A percentile compares a stretch with the other conserved stretches of the same genome.
phyloP scores from a whole-genome alignment of 2,113 vertebrate species.

The Scortum barcoo region DNA sequence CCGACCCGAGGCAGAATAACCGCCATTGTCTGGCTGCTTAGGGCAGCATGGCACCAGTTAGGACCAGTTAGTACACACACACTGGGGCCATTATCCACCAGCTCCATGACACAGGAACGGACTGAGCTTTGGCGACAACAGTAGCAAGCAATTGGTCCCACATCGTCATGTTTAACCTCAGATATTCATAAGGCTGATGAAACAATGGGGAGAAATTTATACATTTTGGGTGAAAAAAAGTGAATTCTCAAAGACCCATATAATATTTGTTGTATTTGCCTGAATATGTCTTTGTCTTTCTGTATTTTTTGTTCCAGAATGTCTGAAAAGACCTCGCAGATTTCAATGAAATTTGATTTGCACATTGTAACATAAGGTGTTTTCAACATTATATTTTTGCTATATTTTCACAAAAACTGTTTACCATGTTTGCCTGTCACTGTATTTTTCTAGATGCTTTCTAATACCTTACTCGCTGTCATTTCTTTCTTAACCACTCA shows the following conservation, averaged over 20 bases:
- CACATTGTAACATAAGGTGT: too few species aligned
- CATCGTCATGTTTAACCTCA: conserved; percentile 19
- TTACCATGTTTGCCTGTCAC: not conserved
- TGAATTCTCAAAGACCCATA: not conserved
- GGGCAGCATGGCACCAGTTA: conserved; percentile 78
- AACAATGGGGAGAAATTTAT: not conserved
- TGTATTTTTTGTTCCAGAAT: too few species aligned
- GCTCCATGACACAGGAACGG: conserved; percentile 48
- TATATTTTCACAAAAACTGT: not conserved
- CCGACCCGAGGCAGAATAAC: conserved; percentile 82
- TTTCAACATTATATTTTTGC: not conserved
- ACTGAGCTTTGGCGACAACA: conserved; percentile 17
- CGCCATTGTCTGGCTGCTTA: conserved; percentile 86
- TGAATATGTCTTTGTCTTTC: not conserved
- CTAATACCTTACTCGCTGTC: too few species aligned
- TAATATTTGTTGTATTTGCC: not conserved
- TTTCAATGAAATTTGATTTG: not conserved
- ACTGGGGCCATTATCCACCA: conserved; percentile 84
- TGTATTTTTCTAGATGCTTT: not conserved
- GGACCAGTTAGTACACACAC: conserved; percentile 73
- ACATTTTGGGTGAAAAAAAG: not conserved
- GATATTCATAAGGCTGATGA: conserved; percentile 11
- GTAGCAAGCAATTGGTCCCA: conserved; percentile 19
- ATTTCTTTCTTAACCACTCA: not conserved
- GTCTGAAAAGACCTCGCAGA: not conserved